Evolutionary conservation across 2,888 invertebrate species (phyloP).

Genomic region (Amblyteles armatorius): DNA sequence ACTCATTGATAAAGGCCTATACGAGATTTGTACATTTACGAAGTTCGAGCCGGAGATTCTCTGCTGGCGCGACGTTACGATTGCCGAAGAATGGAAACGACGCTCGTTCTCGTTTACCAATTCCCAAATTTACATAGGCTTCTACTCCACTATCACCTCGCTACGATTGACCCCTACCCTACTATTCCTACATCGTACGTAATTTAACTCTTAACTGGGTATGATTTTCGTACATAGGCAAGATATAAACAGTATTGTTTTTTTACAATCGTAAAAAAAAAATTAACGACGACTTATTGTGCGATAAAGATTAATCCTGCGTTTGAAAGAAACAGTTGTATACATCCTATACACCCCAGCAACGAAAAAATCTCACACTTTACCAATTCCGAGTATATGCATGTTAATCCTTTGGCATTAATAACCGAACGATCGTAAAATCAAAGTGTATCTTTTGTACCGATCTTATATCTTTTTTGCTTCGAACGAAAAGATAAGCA

Average conservation of each 20-base stretch:
- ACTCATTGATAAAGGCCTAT: conserved; percentile 60
- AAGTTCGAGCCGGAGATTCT: conserved; percentile 3
- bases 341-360: not conserved
- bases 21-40: conserved; percentile 64
- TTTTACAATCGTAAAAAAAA: conserved; percentile 7
- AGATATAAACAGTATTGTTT: conserved; percentile 25
- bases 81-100: conserved; percentile 11
- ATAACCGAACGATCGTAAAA: conserved; percentile 45
- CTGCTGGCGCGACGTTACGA: not conserved
- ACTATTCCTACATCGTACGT: conserved; percentile 1
- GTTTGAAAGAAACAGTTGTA: conserved; percentile 9
- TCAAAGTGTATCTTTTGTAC: conserved; percentile 51
- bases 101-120: conserved; percentile 25
- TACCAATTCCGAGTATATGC: conserved; percentile 28
- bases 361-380: not conserved
- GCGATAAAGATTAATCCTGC: conserved; percentile 50
- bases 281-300: conserved; percentile 46
- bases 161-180: conserved; percentile 23
- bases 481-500: conserved; percentile 23
- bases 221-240: not conserved
- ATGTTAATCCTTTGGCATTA: conserved; percentile 58
- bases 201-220: conserved; percentile 11
- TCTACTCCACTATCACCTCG: conserved; percentile 38
- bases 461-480: conserved; percentile 3
- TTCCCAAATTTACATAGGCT: conserved; percentile 26